phyloP scores from a whole-genome alignment of 1,140 invertebrate genomes.

The Magallana angulata region DNA sequence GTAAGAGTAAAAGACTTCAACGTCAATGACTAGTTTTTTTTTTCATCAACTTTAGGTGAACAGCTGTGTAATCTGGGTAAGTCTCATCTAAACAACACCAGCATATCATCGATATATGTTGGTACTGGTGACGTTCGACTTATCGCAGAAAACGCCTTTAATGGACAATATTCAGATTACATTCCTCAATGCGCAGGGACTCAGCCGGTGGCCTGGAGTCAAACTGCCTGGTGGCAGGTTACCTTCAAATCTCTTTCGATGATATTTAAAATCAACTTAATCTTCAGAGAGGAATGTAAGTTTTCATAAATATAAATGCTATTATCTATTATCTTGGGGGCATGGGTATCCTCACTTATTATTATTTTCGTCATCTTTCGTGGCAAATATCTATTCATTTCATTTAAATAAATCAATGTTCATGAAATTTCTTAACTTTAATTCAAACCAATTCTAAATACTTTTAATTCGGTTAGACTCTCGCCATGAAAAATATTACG shows the following conservation, averaged over 20 bases:
- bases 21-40: neutral
- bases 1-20: too few relatives aligned
- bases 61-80: neutral
- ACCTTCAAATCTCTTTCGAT: neutral
- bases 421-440: neutral
- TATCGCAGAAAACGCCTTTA: neutral
- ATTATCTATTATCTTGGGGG: too few relatives aligned
- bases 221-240: neutral
- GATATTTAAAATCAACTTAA: neutral
- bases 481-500: neutral
- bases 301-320: neutral
- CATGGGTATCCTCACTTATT: too few relatives aligned
- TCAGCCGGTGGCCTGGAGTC: neutral
- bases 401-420: too few relatives aligned
- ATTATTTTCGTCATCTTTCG: too few relatives aligned
- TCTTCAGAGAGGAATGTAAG: conserved; percentile 10
- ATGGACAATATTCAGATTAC: neutral
- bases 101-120: neutral
- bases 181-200: neutral
- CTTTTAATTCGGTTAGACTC: neutral
- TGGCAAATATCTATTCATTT: too few relatives aligned
- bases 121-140: too few relatives aligned
- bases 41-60: neutral
- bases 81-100: neutral
- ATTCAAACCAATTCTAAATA: neutral